phyloP scores from a whole-genome alignment of 1,140 invertebrate species.

The Bombus picipes region DNA sequence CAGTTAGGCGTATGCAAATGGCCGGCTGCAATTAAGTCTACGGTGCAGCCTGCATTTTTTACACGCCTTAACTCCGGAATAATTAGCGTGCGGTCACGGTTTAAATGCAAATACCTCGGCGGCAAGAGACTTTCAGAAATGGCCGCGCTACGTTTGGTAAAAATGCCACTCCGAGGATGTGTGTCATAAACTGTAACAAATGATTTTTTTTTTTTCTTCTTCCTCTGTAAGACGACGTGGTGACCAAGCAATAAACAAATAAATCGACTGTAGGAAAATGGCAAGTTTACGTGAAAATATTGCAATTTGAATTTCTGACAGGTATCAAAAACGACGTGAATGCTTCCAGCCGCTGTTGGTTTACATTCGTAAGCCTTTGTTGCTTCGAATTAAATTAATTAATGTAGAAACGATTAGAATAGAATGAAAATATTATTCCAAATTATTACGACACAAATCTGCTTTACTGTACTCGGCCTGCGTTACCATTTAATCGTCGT shows the following conservation, averaged over 20 bases:
- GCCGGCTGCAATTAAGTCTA: conserved; percentile 64
- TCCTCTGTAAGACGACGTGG: too few relatives aligned
- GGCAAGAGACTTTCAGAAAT: neutral
- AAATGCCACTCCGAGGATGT: neutral
- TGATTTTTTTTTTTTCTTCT: neutral
- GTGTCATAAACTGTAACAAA: neutral
- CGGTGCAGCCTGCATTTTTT: conserved; percentile 70
- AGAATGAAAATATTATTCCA: too few relatives aligned
- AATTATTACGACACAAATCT: too few relatives aligned
- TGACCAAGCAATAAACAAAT: neutral
- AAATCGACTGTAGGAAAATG: neutral
- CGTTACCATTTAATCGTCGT: too few relatives aligned
- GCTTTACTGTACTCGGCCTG: too few relatives aligned
- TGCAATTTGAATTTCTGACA: too few relatives aligned
- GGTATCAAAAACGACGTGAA: too few relatives aligned
- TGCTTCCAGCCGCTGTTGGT: too few relatives aligned
- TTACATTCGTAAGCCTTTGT: accelerated
- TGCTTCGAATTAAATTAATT: too few relatives aligned
- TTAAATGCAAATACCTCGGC: conserved; percentile 33
- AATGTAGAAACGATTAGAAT: too few relatives aligned
- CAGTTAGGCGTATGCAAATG: conserved; percentile 65
- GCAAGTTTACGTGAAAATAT: neutral
- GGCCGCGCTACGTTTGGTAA: too few relatives aligned
- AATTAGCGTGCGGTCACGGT: conserved; percentile 67
- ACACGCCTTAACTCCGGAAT: conserved; percentile 53